Evolutionary conservation across 2,888 invertebrate species (phyloP), one percentile per base, ranked within the genome.

Genomic region (Phengaris arion): DNA sequence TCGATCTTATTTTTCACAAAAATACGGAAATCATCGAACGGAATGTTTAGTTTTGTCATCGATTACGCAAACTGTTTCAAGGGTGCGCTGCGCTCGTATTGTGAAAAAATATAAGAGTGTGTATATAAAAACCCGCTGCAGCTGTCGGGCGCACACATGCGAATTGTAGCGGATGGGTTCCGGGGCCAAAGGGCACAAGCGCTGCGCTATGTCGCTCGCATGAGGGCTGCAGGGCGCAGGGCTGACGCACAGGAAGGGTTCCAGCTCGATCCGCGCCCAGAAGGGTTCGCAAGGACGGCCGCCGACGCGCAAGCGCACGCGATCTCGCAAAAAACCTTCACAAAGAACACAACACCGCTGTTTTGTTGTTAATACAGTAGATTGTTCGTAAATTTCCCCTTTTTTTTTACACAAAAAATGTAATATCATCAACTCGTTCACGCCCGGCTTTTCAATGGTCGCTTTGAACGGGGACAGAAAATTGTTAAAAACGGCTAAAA

Each of bases 351-450:
- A 89, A 91, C 87, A 86, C 84, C 87, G 87, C 90, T 90, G 90
- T 92, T 91, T 92, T 92, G 91, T 93, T 92, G 90, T 89, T 91
- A 93, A 93, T 91, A 92, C 89, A 87, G 86, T 86, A 89, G 92
- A 93, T 93, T 93, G 93, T 92, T 93, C 93, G 93, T 89, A 88
- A 92, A 91, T 93, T 93, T 89, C 86, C 78, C 76, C 78, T 87
- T 89, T 91, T 89, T 91, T 88, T 87, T 89, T 83, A 82, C 83
- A 73, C 35, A 73, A 91, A 92, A 93, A 93, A 91, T 87, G 90
- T 93, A 93, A 93, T 93, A 93, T 93, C 93, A 93, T 93, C 93
- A 93, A 93, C 93, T 93, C 93, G 93, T 93, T 93, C 93, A 93
- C 93, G 93, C 93, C 93, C 93, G 93, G 90, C 81, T 83, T 90